Evolutionary conservation across 1,140 invertebrate genomes (phyloP).

Genomic region (Drosophila ananassae): DNA sequence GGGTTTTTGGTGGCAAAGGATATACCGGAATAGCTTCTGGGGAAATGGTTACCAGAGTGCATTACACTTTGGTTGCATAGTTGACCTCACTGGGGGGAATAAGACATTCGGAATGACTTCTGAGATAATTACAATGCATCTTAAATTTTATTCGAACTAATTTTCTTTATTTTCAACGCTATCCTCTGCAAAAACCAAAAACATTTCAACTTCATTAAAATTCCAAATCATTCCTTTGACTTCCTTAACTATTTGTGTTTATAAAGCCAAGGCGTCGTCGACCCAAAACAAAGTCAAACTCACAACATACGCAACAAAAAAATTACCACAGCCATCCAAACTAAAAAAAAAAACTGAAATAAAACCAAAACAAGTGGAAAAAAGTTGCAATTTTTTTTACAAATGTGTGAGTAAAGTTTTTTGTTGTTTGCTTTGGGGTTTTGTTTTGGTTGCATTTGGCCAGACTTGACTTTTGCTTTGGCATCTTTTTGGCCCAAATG

Average conservation of each 20-base stretch:
- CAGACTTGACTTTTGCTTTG: constrained; percentile 62
- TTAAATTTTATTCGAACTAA: not conserved
- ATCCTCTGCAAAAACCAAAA: not conserved
- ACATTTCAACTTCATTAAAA: constrained; percentile 21
- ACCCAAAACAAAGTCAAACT: constrained; percentile 35
- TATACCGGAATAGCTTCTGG: constrained; percentile 39
- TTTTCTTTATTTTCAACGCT: too few relatives aligned
- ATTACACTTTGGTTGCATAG: constrained; percentile 52
- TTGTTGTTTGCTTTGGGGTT: constrained; percentile 40
- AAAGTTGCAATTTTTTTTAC: constrained; percentile 28
- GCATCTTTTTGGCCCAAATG: constrained; percentile 64
- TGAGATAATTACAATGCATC: not conserved
- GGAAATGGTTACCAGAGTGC: constrained; percentile 57
- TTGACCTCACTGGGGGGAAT: not conserved
- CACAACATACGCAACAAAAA: constrained; percentile 13
- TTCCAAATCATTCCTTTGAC: constrained; percentile 24
- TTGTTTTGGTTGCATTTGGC: constrained; percentile 63
- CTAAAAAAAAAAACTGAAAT: constrained; percentile 40
- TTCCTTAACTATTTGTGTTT: constrained; percentile 56
- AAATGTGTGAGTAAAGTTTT: constrained; percentile 34
- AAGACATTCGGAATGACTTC: not conserved
- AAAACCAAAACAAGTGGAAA: constrained; percentile 17
- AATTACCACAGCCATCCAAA: constrained; percentile 19
- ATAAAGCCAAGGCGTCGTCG: constrained; percentile 52
- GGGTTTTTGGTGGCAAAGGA: not conserved